phyloP scores from a whole-genome alignment of 2,113 vertebrate genomes.

The Sturnus vulgaris region DNA sequence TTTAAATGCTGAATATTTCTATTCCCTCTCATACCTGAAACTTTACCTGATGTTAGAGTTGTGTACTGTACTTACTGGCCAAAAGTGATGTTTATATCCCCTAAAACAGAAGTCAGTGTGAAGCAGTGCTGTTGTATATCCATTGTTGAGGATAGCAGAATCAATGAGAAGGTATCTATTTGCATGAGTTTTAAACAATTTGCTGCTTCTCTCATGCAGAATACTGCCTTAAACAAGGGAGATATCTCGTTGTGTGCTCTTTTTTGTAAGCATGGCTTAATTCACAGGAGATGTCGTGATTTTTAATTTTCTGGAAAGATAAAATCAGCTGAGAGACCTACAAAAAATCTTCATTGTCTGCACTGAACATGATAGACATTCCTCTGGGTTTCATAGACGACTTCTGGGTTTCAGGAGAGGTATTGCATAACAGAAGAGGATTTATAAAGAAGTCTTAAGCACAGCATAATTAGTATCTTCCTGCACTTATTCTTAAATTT shows the following conservation, averaged over 20 bases:
- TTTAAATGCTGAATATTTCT: background rate
- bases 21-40: background rate
- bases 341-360: background rate
- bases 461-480: background rate
- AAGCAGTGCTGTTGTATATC: background rate
- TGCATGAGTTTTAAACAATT: background rate
- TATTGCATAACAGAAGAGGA: background rate
- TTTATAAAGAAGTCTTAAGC: background rate
- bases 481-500: background rate
- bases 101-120: background rate
- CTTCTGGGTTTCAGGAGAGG: background rate
- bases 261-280: background rate
- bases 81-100: background rate
- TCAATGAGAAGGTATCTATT: background rate
- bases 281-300: background rate
- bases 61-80: background rate
- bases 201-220: background rate
- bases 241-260: background rate
- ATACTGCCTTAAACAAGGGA: background rate
- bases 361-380: background rate
- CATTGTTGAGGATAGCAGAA: background rate
- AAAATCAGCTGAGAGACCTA: background rate
- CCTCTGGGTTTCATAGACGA: background rate
- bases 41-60: background rate
- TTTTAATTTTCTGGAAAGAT: background rate